Percentiles rank a stretch among this genome's conserved stretches.
Conservation (phyloP, 2,888 invertebrate species). For the Mechanitis mazaeus region DNA sequence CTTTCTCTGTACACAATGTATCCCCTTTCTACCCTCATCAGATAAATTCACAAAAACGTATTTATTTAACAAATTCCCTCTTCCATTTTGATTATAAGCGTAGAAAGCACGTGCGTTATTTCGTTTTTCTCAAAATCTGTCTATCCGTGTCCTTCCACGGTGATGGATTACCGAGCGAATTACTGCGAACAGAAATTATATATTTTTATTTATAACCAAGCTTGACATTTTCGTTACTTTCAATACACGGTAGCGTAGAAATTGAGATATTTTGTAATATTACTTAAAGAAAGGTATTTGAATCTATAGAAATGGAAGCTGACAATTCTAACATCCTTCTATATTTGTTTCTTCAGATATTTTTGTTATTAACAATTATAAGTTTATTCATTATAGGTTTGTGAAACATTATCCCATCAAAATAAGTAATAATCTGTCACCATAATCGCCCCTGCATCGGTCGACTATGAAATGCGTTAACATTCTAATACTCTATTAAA, state of each 20-base stretch:
- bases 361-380: no score
- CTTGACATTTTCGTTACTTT: constrained; percentile 49
- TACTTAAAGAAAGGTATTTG: no score
- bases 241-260: constrained; percentile 30
- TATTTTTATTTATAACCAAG: constrained; percentile 41
- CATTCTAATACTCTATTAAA: constrained; percentile 18
- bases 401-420: neutral
- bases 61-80: constrained; percentile 21
- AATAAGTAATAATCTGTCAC: constrained; percentile 13
- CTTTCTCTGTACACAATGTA: constrained; percentile 4
- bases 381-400: no score
- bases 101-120: constrained; percentile 33
- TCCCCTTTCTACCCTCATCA: constrained; percentile 1
- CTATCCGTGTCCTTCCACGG: constrained; percentile 29
- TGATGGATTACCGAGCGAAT: constrained; percentile 42
- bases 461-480: constrained; percentile 6
- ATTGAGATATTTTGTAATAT: constrained; percentile 26
- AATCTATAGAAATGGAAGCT: no score
- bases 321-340: no score
- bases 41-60: constrained; percentile 8
- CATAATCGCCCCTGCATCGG: constrained; percentile 8
- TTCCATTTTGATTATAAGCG: constrained; percentile 31
- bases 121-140: constrained; percentile 37
- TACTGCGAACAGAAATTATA: constrained; percentile 33
- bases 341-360: no score